These are phyloP conservation scores for Drosophila helvetica DNA, from an alignment of 2,888 invertebrate species.

Conservation along the genomic window DNA sequence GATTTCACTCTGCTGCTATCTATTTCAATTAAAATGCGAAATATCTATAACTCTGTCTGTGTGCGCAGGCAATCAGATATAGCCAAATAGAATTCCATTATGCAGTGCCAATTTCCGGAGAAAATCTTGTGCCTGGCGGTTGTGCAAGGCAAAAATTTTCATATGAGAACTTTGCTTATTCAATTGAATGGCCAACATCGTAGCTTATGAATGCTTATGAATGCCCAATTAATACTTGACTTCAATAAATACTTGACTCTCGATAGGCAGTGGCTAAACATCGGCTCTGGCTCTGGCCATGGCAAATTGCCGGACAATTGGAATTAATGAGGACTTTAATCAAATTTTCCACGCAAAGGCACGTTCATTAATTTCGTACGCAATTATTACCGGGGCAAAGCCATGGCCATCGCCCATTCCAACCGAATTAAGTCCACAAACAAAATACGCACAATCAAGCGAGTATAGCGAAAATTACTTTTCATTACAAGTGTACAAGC, in stretches of 20 bases:
- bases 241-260: conserved; percentile 50
- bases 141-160: conserved; percentile 8
- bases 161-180: conserved; percentile 31
- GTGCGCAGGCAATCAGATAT: conserved; percentile 35
- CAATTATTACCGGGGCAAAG: conserved; percentile 61
- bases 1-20: conserved; percentile 51
- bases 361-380: conserved; percentile 76
- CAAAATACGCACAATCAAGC: conserved; percentile 75
- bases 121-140: conserved; percentile 15
- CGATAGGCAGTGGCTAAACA: conserved; percentile 5
- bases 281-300: conserved; percentile 4
- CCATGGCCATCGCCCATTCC: conserved; percentile 12
- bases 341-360: conserved; percentile 69
- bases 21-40: conserved; percentile 69
- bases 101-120: conserved; percentile 33
- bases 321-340: conserved; percentile 75
- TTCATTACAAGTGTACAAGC: conserved; percentile 71
- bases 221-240: conserved; percentile 49
- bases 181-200: conserved; percentile 48
- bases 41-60: not conserved
- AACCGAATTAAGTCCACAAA: conserved; percentile 53
- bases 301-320: conserved; percentile 65
- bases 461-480: conserved; percentile 72
- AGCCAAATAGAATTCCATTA: conserved; percentile 35
- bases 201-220: conserved; percentile 35